Evolutionary conservation across 2,888 invertebrate species (phyloP).

Genomic region (Lasioglossum calceatum): DNA sequence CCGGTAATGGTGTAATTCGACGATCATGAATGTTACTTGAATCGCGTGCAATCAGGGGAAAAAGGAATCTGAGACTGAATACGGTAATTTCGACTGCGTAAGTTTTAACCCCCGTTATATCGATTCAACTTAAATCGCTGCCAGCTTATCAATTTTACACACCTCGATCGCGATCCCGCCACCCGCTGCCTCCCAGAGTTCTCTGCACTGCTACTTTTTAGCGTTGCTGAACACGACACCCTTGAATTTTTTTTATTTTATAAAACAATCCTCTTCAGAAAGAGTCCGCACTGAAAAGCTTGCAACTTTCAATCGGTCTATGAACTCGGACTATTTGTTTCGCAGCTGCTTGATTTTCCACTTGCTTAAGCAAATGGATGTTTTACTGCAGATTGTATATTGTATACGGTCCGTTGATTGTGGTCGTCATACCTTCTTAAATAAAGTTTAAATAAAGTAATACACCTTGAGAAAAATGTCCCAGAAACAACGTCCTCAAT

Average conservation of each 20-base stretch:
- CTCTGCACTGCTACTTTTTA: too few relatives aligned
- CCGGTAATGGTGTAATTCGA: conserved; percentile 58
- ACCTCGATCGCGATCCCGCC: conserved; percentile 32
- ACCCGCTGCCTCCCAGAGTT: neutral
- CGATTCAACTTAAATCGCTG: conserved; percentile 21
- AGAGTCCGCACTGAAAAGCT: neutral
- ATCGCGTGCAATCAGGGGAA: conserved; percentile 63
- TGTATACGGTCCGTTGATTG: neutral
- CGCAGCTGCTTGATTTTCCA: neutral
- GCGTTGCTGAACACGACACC: neutral
- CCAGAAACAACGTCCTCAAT: neutral
- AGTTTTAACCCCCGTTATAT: conserved; percentile 46
- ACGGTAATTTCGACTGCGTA: conserved; percentile 44
- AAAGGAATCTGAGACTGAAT: conserved; percentile 31
- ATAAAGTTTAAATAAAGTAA: too few relatives aligned
- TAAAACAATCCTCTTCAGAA: neutral
- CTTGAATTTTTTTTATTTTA: too few relatives aligned
- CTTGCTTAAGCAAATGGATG: neutral
- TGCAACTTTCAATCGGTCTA: neutral
- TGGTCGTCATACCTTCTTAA: neutral
- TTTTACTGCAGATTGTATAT: neutral
- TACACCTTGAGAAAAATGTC: neutral
- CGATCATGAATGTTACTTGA: conserved; percentile 53
- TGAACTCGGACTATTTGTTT: neutral
- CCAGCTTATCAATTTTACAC: conserved; percentile 46